Percentiles rank a stretch among this genome's conserved stretches.
These are phyloP conservation scores for Antennarius maculatus DNA, from an alignment of 2,797 vertebrate species.

Conservation along the genomic window DNA sequence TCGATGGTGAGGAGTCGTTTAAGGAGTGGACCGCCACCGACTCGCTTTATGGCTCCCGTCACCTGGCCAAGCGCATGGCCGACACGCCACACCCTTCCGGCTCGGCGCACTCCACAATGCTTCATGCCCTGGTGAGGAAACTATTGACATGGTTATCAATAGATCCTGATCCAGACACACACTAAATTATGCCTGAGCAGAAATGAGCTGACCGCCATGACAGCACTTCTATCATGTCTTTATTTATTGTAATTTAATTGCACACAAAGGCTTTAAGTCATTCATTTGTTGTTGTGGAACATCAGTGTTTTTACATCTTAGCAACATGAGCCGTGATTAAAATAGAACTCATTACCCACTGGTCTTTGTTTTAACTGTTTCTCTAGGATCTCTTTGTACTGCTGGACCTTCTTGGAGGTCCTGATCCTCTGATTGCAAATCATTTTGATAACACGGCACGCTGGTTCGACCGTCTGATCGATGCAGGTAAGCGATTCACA, in stretches of 20 bases:
- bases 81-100: slow-evolving; percentile 71
- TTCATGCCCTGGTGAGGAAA: slow-evolving; percentile 87
- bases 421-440: slow-evolving; percentile 84
- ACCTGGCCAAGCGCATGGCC: slow-evolving; percentile 87
- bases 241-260: neutral
- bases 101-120: slow-evolving; percentile 69
- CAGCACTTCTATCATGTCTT: neutral
- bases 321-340: neutral
- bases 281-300: neutral
- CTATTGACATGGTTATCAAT: neutral
- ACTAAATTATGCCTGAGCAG: slow-evolving; percentile 23
- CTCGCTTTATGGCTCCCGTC: slow-evolving; percentile 91
- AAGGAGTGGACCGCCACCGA: slow-evolving; percentile 87
- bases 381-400: slow-evolving; percentile 89
- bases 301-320: neutral
- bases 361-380: neutral
- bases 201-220: neutral
- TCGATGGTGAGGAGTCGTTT: slow-evolving; percentile 92
- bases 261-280: neutral
- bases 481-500: slow-evolving; percentile 77
- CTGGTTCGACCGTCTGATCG: slow-evolving; percentile 89
- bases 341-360: neutral
- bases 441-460: slow-evolving; percentile 88
- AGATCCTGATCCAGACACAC: slow-evolving; percentile 3
- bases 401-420: slow-evolving; percentile 89